These are phyloP conservation scores for Resseliella maxima DNA, from an alignment of 2,888 invertebrate species.

Conservation along the genomic window DNA sequence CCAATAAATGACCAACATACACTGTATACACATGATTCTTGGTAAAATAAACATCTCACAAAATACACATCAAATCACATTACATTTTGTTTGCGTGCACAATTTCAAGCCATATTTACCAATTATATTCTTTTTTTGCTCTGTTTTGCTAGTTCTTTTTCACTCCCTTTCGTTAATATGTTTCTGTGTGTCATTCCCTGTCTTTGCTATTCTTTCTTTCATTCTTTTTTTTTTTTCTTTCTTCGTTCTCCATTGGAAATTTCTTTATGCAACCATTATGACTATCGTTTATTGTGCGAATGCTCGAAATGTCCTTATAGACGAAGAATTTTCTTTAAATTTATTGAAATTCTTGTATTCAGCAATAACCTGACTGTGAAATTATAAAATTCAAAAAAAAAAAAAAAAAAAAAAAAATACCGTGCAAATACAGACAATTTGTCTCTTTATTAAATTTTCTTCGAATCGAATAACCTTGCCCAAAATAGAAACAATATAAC, in stretches of 20 bases:
- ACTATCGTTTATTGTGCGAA: no score
- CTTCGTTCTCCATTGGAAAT: no score
- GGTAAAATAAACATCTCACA: slow-evolving; percentile 10
- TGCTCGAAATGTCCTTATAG: no score
- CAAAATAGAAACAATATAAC: background rate
- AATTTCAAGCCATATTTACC: slow-evolving; percentile 2
- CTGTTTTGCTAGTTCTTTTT: background rate
- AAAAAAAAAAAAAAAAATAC: background rate
- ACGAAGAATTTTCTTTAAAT: background rate
- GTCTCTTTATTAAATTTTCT: slow-evolving; percentile 33
- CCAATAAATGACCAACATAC: background rate
- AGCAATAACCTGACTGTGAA: background rate
- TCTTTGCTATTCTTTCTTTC: no score
- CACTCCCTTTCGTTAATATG: no score
- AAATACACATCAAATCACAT: background rate
- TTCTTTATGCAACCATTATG: no score
- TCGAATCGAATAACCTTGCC: background rate
- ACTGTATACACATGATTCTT: background rate
- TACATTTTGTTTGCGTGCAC: background rate
- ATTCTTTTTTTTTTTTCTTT: no score
- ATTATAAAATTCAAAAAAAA: background rate
- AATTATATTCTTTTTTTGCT: background rate
- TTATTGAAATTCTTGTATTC: background rate
- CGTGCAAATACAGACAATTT: slow-evolving; percentile 5
- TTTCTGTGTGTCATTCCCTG: no score